Conservation (phyloP, 2,797 vertebrate genomes). For the Scolopax bukidnonensis region DNA sequence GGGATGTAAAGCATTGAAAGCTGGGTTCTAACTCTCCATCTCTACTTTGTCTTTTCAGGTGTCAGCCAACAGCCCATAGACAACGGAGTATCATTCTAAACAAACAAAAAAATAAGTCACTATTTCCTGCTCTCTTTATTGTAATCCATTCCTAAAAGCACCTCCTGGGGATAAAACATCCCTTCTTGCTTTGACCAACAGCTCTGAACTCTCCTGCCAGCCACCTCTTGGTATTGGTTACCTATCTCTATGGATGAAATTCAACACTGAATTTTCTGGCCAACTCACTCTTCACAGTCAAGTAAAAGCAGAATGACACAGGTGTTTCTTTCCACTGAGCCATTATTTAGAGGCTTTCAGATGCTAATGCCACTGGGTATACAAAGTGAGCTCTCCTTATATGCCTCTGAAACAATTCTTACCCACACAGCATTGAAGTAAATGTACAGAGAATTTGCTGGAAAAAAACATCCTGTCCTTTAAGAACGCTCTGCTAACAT, state of each 20-base stretch:
- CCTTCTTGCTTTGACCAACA: background rate
- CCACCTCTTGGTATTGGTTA: background rate
- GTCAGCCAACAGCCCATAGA: background rate
- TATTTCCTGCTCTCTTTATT: background rate
- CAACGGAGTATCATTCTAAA: background rate
- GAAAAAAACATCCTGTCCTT: background rate
- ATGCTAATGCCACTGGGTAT: background rate
- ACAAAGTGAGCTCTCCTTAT: background rate
- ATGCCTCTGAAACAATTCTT: background rate
- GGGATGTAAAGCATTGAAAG: background rate
- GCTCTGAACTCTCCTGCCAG: background rate
- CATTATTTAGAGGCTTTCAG: conserved; percentile 2
- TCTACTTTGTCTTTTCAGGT: background rate
- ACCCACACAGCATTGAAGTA: background rate
- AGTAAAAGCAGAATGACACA: background rate
- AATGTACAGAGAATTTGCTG: background rate
- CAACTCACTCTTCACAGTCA: background rate
- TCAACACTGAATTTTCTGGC: background rate
- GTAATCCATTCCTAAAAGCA: background rate
- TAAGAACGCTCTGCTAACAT: background rate
- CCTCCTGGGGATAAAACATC: background rate
- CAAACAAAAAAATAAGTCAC: no score
- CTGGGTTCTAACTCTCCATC: background rate
- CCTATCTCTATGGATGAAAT: background rate
- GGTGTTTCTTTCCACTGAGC: background rate